Conservation (phyloP, 2,797 vertebrate species). For the Lacerta viridis region DNA sequence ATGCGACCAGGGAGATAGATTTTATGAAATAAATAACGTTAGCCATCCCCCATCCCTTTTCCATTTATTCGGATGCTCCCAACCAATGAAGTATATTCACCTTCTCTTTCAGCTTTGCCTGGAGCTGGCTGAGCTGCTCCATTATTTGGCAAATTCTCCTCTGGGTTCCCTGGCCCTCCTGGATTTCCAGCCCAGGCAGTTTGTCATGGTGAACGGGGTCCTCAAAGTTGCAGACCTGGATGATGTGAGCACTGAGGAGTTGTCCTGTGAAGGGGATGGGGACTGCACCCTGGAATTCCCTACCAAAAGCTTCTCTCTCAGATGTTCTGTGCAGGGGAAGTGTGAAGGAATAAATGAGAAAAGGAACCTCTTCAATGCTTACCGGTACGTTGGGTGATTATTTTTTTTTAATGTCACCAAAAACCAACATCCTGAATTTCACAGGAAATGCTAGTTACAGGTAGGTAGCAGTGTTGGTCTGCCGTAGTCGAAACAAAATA, state of each 20-base stretch:
- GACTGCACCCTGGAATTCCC: conserved; percentile 90
- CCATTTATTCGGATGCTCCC: not conserved
- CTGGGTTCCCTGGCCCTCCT: conserved; percentile 91
- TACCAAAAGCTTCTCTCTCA: conserved; percentile 85
- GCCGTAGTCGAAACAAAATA: no score
- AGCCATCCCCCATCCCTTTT: not conserved
- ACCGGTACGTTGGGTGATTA: conserved; percentile 81
- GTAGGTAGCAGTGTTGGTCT: no score
- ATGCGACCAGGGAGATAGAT: no score
- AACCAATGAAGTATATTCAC: conserved; percentile 59
- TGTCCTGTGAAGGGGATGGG: conserved; percentile 78
- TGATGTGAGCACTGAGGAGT: conserved; percentile 86
- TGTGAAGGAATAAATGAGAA: conserved; percentile 90
- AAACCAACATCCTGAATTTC: no score
- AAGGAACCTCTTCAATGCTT: conserved; percentile 94
- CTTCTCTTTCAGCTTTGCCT: conserved; percentile 87
- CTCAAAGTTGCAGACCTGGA: conserved; percentile 94
- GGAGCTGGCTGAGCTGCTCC: conserved; percentile 88
- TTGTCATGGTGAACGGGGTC: conserved; percentile 89
- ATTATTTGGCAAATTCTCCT: conserved; percentile 90
- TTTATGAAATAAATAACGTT: not conserved
- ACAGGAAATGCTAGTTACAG: not conserved
- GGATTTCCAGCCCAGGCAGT: conserved; percentile 95
- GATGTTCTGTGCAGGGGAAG: conserved; percentile 79
- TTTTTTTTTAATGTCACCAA: not conserved